A percentile compares a stretch with the other conserved stretches of the same genome.
These are phyloP conservation scores for Sciurus niger DNA, from an alignment of 2,113 vertebrate genomes.

Conservation along the genomic window DNA sequence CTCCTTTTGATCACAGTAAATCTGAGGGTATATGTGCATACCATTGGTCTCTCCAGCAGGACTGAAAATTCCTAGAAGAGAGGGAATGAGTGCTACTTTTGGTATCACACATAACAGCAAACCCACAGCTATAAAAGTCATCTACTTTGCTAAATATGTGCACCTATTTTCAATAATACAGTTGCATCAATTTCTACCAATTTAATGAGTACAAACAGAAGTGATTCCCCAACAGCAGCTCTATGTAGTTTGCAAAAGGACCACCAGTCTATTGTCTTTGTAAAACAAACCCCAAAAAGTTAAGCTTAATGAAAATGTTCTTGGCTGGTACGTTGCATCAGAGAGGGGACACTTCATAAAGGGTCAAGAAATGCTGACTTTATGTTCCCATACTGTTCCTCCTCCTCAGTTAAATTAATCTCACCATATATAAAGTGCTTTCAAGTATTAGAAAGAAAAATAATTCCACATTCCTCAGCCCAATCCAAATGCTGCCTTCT, in stretches of 20 bases:
- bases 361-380: neutral
- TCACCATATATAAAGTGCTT: neutral
- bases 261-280: neutral
- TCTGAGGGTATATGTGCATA: neutral
- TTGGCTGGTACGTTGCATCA: neutral
- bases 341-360: neutral
- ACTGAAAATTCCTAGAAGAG: neutral
- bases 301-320: neutral
- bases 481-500: neutral
- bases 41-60: neutral
- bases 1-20: neutral
- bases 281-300: neutral
- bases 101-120: neutral
- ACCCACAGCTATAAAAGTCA: neutral
- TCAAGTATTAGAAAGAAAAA: neutral
- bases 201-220: neutral
- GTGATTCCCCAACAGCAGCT: neutral
- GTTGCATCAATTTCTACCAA: neutral
- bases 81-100: neutral
- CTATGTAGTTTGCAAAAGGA: neutral
- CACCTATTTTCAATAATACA: neutral
- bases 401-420: slow-evolving; percentile 48
- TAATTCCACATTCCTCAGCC: neutral
- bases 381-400: neutral
- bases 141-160: neutral